Conservation (phyloP, 2,797 vertebrate genomes). For the Orestias chungarensis region DNA sequence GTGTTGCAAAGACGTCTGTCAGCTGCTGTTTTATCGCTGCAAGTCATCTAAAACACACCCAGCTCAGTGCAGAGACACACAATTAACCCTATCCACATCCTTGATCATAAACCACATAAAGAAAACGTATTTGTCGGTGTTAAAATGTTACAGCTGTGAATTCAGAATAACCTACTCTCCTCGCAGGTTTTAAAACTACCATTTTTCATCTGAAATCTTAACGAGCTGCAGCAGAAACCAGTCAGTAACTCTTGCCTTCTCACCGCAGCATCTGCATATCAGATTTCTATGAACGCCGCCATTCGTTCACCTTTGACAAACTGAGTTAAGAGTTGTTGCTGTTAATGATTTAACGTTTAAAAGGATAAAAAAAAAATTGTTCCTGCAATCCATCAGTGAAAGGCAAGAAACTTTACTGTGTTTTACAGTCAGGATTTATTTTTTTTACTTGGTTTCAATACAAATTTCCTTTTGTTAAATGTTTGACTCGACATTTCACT, state of each 20-base stretch:
- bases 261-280: not conserved
- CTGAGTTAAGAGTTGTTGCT: not conserved
- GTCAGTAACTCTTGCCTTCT: not conserved
- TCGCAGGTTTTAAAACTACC: not conserved
- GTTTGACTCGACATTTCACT: not conserved
- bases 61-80: not conserved
- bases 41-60: not conserved
- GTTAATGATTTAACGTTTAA: not conserved
- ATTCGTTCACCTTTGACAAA: not conserved
- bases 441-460: not conserved
- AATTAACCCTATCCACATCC: not conserved
- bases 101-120: not conserved
- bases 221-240: not conserved
- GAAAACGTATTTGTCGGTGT: not conserved
- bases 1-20: not conserved
- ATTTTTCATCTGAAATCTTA: not conserved
- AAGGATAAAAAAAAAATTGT: not conserved
- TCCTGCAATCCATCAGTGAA: not conserved
- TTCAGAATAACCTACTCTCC: not conserved
- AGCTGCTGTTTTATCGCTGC: slow-evolving; percentile 1
- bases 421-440: not conserved
- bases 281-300: not conserved
- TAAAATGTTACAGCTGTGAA: not conserved
- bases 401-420: not conserved
- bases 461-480: not conserved